A percentile compares a stretch with the other conserved stretches of the same genome.
phyloP scores from a whole-genome alignment of 2,888 invertebrate species.

The Zygogramma bicolorata region DNA sequence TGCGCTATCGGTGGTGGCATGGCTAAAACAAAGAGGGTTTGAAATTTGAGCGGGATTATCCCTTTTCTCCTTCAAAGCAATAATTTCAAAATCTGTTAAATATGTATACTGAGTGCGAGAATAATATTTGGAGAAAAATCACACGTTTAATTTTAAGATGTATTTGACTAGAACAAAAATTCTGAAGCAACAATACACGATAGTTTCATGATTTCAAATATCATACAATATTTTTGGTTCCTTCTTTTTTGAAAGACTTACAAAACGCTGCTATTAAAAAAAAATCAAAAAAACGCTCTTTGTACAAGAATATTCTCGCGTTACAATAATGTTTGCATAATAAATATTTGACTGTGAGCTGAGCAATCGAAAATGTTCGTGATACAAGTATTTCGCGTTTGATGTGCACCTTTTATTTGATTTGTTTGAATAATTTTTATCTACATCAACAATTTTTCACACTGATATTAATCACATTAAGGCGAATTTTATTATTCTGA shows the following conservation, averaged over 20 bases:
- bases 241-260: not conserved
- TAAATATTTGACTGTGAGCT: not conserved
- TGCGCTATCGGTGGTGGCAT: too few relatives aligned
- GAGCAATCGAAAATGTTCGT: not conserved
- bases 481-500: conserved; percentile 21
- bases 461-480: conserved; percentile 23
- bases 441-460: conserved; percentile 23
- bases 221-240: not conserved
- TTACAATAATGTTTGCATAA: not conserved
- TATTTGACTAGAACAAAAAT: conserved; percentile 35
- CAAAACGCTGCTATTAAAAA: not conserved
- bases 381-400: conserved; percentile 5
- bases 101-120: too few relatives aligned
- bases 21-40: too few relatives aligned
- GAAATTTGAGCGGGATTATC: too few relatives aligned
- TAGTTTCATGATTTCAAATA: conserved; percentile 9
- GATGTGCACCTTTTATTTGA: conserved; percentile 23
- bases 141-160: too few relatives aligned
- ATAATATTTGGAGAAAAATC: too few relatives aligned
- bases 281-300: too few relatives aligned
- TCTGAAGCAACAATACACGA: conserved; percentile 35
- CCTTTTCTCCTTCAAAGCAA: too few relatives aligned
- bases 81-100: too few relatives aligned
- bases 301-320: too few relatives aligned
- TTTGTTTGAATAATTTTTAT: conserved; percentile 27